A percentile compares a stretch with the other conserved stretches of the same genome.
phyloP scores from a whole-genome alignment of 1,140 invertebrate species.

The Saccostrea glomerata region DNA sequence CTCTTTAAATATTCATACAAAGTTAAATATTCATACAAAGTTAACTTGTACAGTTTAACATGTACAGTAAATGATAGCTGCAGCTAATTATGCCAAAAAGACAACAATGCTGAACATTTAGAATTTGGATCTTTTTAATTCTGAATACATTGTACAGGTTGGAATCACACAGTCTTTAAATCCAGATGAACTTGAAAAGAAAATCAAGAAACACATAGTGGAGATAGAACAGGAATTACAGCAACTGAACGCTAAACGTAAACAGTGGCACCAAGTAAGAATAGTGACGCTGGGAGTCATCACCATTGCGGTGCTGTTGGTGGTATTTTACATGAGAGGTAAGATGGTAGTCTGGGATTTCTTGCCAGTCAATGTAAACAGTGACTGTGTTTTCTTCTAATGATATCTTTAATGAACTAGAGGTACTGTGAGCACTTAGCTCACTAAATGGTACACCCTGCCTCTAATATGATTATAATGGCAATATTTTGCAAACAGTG shows the following conservation, averaged over 20 bases:
- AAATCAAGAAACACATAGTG: not conserved
- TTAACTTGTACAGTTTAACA: no score
- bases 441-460: no score
- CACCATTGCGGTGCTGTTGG: not conserved
- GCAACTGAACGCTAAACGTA: not conserved
- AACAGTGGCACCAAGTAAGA: not conserved
- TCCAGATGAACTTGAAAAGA: not conserved
- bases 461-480: no score
- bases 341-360: not conserved
- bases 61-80: no score
- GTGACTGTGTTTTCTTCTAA: not conserved
- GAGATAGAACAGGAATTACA: not conserved
- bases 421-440: not conserved
- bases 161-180: not conserved
- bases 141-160: not conserved
- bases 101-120: no score
- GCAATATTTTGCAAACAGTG: no score
- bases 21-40: no score
- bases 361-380: not conserved
- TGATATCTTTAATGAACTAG: no score
- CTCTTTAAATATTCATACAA: no score
- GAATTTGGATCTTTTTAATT: not conserved
- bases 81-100: no score
- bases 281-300: not conserved
- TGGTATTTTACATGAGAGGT: not conserved